Evolutionary conservation across 2,797 vertebrate species (phyloP).

Genomic region (Chaunax sp.): DNA sequence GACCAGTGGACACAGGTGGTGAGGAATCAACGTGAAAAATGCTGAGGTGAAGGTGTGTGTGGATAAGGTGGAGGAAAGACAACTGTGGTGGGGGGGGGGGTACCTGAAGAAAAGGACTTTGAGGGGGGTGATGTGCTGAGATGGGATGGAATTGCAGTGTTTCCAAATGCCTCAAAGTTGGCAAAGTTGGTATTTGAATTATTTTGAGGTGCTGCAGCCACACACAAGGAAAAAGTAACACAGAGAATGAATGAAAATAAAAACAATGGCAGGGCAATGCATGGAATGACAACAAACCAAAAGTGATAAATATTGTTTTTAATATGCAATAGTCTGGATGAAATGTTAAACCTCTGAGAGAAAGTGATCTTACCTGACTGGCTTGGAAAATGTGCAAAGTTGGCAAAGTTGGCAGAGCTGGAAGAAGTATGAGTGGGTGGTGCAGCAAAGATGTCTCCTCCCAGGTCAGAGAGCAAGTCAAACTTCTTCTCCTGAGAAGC

Average conservation of each 20-base stretch:
- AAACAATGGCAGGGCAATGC: conserved; percentile 47
- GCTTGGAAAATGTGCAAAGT: conserved; percentile 99
- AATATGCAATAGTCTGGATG: conserved; percentile 2
- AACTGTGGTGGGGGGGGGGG: conserved; percentile 35
- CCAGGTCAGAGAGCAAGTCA: conserved; percentile 96
- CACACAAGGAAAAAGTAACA: conserved; percentile 75
- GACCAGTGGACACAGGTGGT: conserved; percentile 20
- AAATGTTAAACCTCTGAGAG: not conserved
- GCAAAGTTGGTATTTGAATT: conserved; percentile 97
- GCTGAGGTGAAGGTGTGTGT: conserved; percentile 26
- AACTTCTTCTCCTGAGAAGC: conserved; percentile 93
- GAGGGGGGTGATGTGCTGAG: conserved; percentile 92
- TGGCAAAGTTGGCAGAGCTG: conserved; percentile 94
- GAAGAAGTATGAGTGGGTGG: conserved; percentile 85
- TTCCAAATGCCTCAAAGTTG: conserved; percentile 99
- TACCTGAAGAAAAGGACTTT: conserved; percentile 85
- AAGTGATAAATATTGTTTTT: not conserved
- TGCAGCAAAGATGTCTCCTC: conserved; percentile 97
- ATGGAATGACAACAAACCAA: conserved; percentile 38
- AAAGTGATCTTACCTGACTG: conserved; percentile 86
- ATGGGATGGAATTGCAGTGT: conserved; percentile 93
- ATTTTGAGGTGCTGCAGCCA: conserved; percentile 92
- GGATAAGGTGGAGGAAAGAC: conserved; percentile 13
- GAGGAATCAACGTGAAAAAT: conserved; percentile 14
- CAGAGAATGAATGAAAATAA: conserved; percentile 82